These are phyloP conservation scores for Ceratina australensis DNA, from an alignment of 1,140 invertebrate genomes.

Conservation along the genomic window DNA sequence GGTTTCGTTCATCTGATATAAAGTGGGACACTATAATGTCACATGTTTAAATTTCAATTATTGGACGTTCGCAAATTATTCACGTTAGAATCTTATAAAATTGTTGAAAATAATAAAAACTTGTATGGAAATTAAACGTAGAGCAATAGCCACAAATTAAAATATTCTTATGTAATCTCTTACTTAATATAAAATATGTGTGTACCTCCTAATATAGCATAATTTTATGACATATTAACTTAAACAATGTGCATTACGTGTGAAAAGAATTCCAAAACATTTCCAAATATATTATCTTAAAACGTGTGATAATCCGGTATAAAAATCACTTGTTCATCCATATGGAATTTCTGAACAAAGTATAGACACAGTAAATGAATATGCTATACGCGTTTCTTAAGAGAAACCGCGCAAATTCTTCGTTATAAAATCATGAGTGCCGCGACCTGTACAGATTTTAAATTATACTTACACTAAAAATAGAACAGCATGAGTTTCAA, in stretches of 20 bases:
- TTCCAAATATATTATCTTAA: too few species aligned
- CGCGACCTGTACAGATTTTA: conserved; percentile 25
- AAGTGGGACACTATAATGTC: conserved; percentile 5
- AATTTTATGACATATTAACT: not conserved
- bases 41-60: not conserved
- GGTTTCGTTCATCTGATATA: not conserved
- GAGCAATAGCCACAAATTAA: not conserved
- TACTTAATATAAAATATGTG: not conserved
- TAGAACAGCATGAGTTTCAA: not conserved
- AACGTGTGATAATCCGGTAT: not conserved
- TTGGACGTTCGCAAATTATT: not conserved
- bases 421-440: conserved; percentile 34
- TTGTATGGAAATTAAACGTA: not conserved
- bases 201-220: not conserved
- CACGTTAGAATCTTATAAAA: not conserved
- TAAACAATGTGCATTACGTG: not conserved
- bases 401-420: conserved; percentile 51
- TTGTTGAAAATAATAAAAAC: not conserved
- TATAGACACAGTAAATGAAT: conserved; percentile 34
- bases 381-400: conserved; percentile 48
- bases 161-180: conserved; percentile 6
- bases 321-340: not conserved
- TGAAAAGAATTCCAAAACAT: not conserved
- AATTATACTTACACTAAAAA: conserved; percentile 32
- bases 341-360: conserved; percentile 24